Evolutionary conservation across 2,888 invertebrate species (phyloP).

Genomic region (Xylota segnis): DNA sequence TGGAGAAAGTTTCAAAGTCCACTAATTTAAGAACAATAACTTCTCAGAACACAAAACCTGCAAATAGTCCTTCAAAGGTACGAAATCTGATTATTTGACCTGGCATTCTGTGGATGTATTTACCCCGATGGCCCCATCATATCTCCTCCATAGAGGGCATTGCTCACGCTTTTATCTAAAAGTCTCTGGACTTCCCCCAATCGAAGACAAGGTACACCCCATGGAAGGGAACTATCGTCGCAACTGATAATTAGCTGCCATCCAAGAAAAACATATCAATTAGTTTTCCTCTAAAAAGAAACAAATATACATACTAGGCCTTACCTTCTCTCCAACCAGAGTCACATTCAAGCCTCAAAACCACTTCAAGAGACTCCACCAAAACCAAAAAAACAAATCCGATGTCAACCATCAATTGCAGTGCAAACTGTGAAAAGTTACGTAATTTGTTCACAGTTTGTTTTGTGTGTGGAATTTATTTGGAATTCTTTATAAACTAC

Average conservation of each 20-base stretch:
- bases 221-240: too few species aligned
- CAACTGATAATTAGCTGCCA: not conserved
- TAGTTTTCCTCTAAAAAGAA: not conserved
- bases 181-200: too few species aligned
- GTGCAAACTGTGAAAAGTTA: conserved; percentile 57
- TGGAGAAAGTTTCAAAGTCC: too few species aligned
- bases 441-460: conserved; percentile 66
- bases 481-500: conserved; percentile 67
- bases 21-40: too few species aligned
- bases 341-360: not conserved
- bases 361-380: conserved; percentile 15
- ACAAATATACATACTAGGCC: not conserved
- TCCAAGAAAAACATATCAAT: not conserved
- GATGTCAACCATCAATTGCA: conserved; percentile 8
- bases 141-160: too few species aligned
- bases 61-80: too few species aligned
- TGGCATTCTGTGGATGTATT: too few species aligned
- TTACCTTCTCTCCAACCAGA: not conserved
- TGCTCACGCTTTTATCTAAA: too few species aligned
- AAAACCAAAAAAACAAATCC: not conserved
- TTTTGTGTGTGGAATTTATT: conserved; percentile 26
- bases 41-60: too few species aligned
- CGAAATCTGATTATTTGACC: too few species aligned
- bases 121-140: too few species aligned
- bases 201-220: too few species aligned